These are phyloP conservation scores for Ciconia stormi DNA, from an alignment of 2,113 vertebrate genomes.

Conservation along the genomic window DNA sequence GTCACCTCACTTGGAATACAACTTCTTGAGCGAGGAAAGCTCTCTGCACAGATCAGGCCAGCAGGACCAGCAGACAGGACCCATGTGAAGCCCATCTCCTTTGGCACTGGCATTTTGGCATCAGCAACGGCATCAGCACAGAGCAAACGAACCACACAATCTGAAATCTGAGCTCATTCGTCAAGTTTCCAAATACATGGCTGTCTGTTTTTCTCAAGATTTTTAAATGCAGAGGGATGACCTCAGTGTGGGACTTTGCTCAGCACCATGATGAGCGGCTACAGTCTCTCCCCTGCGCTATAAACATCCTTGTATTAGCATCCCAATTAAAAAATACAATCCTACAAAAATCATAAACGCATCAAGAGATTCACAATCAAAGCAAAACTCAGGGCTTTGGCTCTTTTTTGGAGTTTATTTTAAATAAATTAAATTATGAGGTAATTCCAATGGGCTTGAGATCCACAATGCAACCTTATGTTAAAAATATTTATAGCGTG, in stretches of 20 bases:
- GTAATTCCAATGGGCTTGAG: not conserved
- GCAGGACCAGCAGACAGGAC: not conserved
- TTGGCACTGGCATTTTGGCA: rapidly evolving
- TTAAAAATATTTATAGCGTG: not conserved
- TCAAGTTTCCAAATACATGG: not conserved
- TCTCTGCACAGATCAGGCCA: not conserved
- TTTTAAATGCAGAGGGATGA: not conserved
- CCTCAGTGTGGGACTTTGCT: not conserved
- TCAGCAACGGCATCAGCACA: not conserved
- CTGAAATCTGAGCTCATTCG: not conserved
- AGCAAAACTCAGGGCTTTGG: not conserved
- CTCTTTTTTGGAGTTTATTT: not conserved
- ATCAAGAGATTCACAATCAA: not conserved
- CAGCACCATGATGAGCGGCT: rapidly evolving
- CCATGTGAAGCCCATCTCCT: not conserved
- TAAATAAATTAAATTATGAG: not conserved
- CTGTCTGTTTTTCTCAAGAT: not conserved
- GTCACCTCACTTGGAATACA: not conserved
- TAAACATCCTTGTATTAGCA: not conserved
- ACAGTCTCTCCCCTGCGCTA: rapidly evolving
- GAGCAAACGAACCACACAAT: rapidly evolving
- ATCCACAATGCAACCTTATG: not conserved
- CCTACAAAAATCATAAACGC: not conserved
- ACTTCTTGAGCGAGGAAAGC: not conserved
- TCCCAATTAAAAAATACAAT: not conserved